Percentiles rank a stretch among this genome's conserved stretches.
Conservation (phyloP, 2,113 vertebrate genomes). For the Micronisus gabar region DNA sequence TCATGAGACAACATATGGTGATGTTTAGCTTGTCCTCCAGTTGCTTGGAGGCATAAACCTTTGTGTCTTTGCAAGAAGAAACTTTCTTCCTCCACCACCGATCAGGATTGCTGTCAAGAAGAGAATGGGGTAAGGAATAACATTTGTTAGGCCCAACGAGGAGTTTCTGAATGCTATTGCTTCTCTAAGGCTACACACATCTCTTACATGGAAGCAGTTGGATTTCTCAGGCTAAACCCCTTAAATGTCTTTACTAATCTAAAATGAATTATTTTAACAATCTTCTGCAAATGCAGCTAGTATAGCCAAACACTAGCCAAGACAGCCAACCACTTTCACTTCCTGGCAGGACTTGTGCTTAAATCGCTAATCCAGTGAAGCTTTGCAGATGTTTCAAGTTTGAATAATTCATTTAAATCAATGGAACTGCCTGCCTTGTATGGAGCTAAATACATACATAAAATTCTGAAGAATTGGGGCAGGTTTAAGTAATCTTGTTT, state of each 20-base stretch:
- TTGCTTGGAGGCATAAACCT: neutral
- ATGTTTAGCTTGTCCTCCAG: neutral
- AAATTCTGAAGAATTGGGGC: neutral
- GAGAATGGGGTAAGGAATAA: neutral
- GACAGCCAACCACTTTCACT: neutral
- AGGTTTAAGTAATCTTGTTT: neutral
- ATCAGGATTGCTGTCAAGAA: neutral
- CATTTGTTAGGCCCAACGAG: neutral
- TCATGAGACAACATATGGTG: neutral
- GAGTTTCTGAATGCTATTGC: neutral
- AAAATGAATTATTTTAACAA: neutral
- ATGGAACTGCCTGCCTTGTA: neutral
- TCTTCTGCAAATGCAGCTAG: neutral
- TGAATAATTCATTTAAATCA: neutral
- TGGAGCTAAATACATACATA: neutral
- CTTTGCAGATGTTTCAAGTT: neutral
- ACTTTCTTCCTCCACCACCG: neutral
- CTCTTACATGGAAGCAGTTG: neutral
- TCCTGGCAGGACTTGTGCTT: neutral
- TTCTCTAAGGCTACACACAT: neutral
- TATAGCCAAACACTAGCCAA: neutral
- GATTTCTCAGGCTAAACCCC: neutral
- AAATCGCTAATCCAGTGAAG: neutral
- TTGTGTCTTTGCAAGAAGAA: neutral
- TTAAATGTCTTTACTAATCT: neutral